A percentile compares a stretch with the other conserved stretches of the same genome.
These are phyloP conservation scores for Oceanodroma leucorhoa DNA, from an alignment of 2,797 vertebrate species.

Conservation along the genomic window DNA sequence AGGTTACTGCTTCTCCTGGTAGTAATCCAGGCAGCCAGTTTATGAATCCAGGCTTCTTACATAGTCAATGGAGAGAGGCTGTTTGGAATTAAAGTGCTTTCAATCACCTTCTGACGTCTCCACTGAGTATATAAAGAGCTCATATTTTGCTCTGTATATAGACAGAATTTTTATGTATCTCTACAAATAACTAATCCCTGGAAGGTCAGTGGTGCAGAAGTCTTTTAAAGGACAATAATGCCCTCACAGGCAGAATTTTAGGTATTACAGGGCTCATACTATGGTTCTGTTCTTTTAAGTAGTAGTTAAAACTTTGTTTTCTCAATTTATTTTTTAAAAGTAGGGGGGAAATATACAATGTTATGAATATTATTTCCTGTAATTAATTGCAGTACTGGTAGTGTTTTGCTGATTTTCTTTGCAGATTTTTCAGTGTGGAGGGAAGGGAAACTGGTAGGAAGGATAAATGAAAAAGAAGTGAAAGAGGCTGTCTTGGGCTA, in stretches of 20 bases:
- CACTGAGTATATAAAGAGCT: background rate
- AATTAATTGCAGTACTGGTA: background rate
- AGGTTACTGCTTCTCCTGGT: background rate
- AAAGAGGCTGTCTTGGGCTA: background rate
- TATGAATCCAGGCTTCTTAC: background rate
- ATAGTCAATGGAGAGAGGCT: background rate
- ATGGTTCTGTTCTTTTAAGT: background rate
- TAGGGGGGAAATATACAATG: background rate
- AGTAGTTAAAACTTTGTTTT: background rate
- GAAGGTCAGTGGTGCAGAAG: background rate
- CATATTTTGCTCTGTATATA: background rate
- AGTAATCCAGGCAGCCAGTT: background rate
- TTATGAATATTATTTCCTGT: background rate
- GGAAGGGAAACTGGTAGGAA: background rate
- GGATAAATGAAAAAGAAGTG: background rate
- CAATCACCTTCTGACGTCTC: background rate
- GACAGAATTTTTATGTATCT: background rate
- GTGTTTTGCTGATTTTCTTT: background rate
- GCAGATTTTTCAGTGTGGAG: background rate
- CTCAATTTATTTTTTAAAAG: background rate
- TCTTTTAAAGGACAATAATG: background rate
- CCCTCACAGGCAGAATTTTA: background rate
- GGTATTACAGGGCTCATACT: fast-evolving
- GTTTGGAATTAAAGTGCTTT: background rate
- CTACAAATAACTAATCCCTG: background rate